Evolutionary conservation across 2,113 vertebrate species (phyloP), one percentile per base, ranked within the genome.

Genomic region (Protobothrops mucrosquamatus): DNA sequence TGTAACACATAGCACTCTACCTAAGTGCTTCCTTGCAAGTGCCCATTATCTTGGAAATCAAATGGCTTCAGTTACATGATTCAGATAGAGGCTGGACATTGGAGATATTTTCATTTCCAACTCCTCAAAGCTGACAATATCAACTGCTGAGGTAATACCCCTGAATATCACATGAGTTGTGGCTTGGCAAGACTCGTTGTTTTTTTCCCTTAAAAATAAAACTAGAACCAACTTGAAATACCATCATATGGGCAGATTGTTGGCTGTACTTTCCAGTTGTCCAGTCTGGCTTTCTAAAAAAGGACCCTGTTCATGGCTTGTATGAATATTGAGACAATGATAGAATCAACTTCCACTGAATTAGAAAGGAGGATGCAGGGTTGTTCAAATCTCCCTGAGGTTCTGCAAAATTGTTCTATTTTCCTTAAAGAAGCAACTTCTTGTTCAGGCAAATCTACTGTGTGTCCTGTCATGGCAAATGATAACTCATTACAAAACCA

Each of bases 401-500:
- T 9, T 74, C 29, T 61, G 43, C 26, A 34, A 20, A 52, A 6
- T 26, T 90, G 26, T 69, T 52, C 59, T 52, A 18, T 15, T 29
- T 90, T 61, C 23, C 3, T 10, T 64, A 61, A 89, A 89, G 54
- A 91, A 86, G 24, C 14, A 51, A 52, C 3, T 51, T 52, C 23
- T 22, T 69, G 64, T 91, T 29, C 9, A 85, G 81, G 86, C 85
- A 93, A 74, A 95, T 89, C 43, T 1, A 0, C 94, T 87, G 0
- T 61, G 89, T 92, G 87, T 92, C 94, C 92, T 94, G 92, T 93
- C 93, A 93, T 91, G 93, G 93, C 95, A 97, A 96, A 95, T 55
- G 92, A 91, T 12, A 26, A 93, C 94, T 85, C 92, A 94, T 95
- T 90, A 20, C 92, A 0, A 91, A 91, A 90, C 69, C 11, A 5